Percentiles rank a stretch among this genome's conserved stretches.
Evolutionary conservation across 2,888 invertebrate species (phyloP).

Genomic region (Dromius quadrimaculatus): DNA sequence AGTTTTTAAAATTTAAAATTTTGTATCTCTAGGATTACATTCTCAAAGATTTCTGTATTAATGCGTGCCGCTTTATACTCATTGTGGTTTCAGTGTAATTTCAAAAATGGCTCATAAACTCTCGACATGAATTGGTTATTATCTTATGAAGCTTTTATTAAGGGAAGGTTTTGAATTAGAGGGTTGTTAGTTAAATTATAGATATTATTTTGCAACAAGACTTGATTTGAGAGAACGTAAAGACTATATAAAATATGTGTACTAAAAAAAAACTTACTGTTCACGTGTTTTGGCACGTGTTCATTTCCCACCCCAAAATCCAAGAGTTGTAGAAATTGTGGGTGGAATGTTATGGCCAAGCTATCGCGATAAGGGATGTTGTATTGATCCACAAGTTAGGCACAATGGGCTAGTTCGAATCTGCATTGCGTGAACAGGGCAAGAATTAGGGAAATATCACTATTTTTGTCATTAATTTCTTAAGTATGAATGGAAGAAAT

Average conservation of each 20-base stretch:
- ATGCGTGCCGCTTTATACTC: not conserved
- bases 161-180: not conserved
- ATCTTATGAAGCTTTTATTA: not conserved
- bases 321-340: too few relatives aligned
- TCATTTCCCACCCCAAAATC: too few relatives aligned
- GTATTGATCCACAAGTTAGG: too few relatives aligned
- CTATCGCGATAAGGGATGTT: not conserved
- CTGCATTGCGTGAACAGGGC: too few relatives aligned
- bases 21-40: too few relatives aligned
- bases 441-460: too few relatives aligned
- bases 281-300: not conserved
- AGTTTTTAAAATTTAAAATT: too few relatives aligned
- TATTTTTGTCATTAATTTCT: too few relatives aligned
- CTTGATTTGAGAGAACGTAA: not conserved
- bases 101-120: slow-evolving; percentile 21
- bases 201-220: not conserved
- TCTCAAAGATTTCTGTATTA: too few relatives aligned
- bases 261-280: not conserved
- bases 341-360: not conserved
- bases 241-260: too few relatives aligned
- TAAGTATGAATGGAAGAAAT: not conserved
- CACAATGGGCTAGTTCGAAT: too few relatives aligned
- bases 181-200: not conserved
- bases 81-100: not conserved
- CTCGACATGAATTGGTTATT: not conserved